These are phyloP conservation scores for Ips typographus DNA, from an alignment of 1,140 invertebrate genomes.

Conservation along the genomic window DNA sequence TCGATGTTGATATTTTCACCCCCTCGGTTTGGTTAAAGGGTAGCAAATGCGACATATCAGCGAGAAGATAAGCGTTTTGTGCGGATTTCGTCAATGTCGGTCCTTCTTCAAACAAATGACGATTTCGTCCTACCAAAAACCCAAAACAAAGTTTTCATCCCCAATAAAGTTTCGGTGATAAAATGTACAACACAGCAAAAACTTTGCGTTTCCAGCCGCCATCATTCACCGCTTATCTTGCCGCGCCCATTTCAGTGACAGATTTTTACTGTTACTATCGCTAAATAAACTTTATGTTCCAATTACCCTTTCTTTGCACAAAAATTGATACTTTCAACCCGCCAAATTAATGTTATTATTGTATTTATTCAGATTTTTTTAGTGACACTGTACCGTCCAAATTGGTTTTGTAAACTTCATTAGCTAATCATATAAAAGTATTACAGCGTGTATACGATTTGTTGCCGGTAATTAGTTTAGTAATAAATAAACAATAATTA, in stretches of 20 bases:
- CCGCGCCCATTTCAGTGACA: constrained; percentile 23
- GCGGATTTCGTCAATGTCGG: not conserved
- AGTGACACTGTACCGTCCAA: not conserved
- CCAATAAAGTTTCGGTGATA: constrained; percentile 9
- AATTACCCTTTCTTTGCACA: constrained; percentile 24
- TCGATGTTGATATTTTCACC: too few species aligned
- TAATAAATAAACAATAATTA: too few species aligned
- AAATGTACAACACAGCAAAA: constrained; percentile 17
- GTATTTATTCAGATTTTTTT: not conserved
- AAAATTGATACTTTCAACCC: constrained; percentile 19
- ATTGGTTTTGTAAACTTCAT: not conserved
- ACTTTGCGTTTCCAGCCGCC: constrained; percentile 21
- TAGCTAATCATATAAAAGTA: not conserved
- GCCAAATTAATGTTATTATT: constrained; percentile 18
- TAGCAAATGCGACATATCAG: too few species aligned
- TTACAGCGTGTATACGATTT: too few species aligned
- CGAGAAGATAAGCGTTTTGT: too few species aligned
- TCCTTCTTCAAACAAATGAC: not conserved
- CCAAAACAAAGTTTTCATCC: constrained; percentile 9
- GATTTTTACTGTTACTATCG: constrained; percentile 31
- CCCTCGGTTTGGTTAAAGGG: too few species aligned
- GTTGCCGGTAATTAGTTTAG: too few species aligned
- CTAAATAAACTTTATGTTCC: constrained; percentile 27
- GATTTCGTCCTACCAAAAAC: not conserved
- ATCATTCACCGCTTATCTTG: constrained; percentile 24